Evolutionary conservation across 2,797 vertebrate genomes (phyloP).

Genomic region (Falco rusticolus): DNA sequence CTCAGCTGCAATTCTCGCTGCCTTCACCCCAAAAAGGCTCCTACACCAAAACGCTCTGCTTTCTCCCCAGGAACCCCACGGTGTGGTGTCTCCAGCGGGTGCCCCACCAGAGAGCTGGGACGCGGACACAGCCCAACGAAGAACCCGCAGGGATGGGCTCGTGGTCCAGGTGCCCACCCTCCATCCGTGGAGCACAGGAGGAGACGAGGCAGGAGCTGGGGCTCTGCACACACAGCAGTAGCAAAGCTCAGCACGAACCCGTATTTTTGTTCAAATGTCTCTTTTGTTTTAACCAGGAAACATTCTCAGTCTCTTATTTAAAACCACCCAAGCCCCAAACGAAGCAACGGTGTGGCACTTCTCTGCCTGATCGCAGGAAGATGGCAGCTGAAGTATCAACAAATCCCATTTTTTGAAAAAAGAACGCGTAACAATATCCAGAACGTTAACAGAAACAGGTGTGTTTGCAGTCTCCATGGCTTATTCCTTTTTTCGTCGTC

Average conservation of each 20-base stretch:
- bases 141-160: neutral
- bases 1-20: neutral
- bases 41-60: neutral
- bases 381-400: neutral
- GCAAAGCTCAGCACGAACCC: neutral
- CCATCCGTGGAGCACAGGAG: neutral
- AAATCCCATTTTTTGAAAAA: neutral
- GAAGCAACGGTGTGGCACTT: accelerated
- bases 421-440: accelerated
- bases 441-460: accelerated
- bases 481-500: neutral
- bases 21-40: neutral
- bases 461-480: neutral
- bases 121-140: neutral
- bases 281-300: neutral
- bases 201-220: neutral
- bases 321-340: neutral
- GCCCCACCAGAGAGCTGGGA: neutral
- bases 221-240: neutral
- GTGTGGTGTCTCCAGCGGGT: neutral
- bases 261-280: neutral
- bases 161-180: too few species aligned
- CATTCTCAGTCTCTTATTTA: neutral
- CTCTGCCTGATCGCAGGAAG: accelerated
- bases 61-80: accelerated